Evolutionary conservation across 2,113 vertebrate genomes (phyloP).

Genomic region (Isichthys henryi): DNA sequence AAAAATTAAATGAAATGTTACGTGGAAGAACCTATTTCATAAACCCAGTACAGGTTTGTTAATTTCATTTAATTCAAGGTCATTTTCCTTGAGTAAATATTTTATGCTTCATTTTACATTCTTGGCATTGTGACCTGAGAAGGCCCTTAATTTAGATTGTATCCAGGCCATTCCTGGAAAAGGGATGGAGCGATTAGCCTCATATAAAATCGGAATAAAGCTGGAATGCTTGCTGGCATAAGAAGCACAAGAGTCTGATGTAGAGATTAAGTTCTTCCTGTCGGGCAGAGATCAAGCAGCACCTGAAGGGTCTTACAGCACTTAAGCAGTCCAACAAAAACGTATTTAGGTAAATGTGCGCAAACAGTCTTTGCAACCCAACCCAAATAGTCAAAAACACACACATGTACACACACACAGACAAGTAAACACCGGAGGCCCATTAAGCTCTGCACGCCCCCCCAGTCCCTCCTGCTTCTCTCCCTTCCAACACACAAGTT

Average conservation of each 20-base stretch:
- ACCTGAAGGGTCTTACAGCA: neutral
- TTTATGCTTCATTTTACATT: neutral
- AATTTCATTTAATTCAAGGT: neutral
- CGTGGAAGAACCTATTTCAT: neutral
- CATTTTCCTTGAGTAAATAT: neutral
- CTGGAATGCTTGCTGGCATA: slow-evolving; percentile 4
- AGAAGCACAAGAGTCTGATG: neutral
- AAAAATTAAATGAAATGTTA: too few relatives aligned
- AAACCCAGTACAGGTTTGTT: neutral
- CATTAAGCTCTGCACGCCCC: neutral
- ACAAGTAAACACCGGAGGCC: neutral
- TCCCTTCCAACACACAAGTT: neutral
- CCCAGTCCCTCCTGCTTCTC: neutral
- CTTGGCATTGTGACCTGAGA: neutral
- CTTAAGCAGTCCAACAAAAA: neutral
- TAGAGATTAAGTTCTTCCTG: slow-evolving; percentile 10
- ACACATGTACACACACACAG: neutral
- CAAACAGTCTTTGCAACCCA: neutral
- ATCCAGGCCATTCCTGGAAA: neutral
- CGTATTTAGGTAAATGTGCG: neutral
- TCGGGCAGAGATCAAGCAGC: neutral
- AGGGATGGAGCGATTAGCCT: neutral
- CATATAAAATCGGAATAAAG: neutral
- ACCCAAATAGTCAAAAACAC: neutral
- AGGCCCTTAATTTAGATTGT: neutral